Evolutionary conservation across 2,113 vertebrate genomes (phyloP).

Genomic region (Odobenus rosmarus): DNA sequence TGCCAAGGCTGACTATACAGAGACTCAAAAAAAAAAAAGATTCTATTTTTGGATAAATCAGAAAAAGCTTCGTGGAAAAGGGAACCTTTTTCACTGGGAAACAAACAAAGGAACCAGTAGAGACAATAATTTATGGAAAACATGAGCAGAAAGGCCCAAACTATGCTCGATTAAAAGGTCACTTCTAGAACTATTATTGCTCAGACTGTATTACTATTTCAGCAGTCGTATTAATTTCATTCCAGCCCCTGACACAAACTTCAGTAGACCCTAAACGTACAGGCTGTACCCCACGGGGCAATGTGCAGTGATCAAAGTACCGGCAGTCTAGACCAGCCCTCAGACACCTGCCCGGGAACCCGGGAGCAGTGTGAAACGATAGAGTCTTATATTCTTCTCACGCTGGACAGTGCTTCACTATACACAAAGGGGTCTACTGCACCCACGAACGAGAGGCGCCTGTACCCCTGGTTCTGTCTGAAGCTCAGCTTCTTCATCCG

Average conservation of each 20-base stretch:
- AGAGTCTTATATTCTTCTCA: neutral
- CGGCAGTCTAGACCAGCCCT: neutral
- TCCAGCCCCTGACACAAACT: neutral
- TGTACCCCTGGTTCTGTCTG: neutral
- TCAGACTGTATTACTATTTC: neutral
- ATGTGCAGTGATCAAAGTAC: neutral
- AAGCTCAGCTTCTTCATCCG: neutral
- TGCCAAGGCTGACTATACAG: neutral
- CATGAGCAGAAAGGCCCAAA: neutral
- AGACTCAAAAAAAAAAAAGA: neutral
- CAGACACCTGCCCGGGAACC: neutral
- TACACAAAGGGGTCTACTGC: neutral
- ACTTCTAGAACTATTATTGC: neutral
- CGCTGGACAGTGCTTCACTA: neutral
- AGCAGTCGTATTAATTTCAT: neutral
- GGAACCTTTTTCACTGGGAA: neutral
- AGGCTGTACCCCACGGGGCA: neutral
- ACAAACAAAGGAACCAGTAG: neutral
- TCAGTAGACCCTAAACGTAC: neutral
- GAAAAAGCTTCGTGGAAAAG: constrained; percentile 2
- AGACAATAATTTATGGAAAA: neutral
- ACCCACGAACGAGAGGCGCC: neutral
- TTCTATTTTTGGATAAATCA: neutral
- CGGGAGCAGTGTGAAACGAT: neutral
- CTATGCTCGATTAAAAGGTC: neutral